Evolutionary conservation across 2,113 vertebrate species (phyloP), one percentile per base, ranked within the genome.

Genomic region (Vicugna pacos): DNA sequence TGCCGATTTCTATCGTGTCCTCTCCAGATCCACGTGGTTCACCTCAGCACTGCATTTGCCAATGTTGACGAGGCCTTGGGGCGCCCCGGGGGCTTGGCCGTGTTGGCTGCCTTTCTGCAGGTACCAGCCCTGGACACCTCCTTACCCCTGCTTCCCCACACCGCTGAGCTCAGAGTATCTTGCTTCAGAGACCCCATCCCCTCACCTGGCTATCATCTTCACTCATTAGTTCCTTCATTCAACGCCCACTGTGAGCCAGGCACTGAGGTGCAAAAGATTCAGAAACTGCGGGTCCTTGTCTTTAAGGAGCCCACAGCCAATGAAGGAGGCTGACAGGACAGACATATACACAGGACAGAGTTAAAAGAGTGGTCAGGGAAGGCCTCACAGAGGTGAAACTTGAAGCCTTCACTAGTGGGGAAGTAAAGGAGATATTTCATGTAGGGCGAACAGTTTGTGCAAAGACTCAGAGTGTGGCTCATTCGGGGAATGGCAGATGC

Each of bases 1-100:
- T 65, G 69, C 52, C 24, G 64, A 24, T 4, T 35, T 30, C 89
- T 67, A 48, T 26, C 26, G 0, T 11, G 82, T 56, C 67, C 70
- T 75, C 76, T 97, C 35, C 96, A 99, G 99, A 98, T 99, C 86
- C 99, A 99, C 0, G 97, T 99, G 79, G 99, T 99, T 75, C 98
- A 99, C 85, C 98, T 98, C 94, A 98, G 98, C 94, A 98, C 98
- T 6, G 98, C 97, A 6, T 99, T 98, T 35, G 26, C 89, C 11
- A 95, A 26, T 79, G 8, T 98, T 4, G 1, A 52, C 0, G 96
- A 98, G 15, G 99, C 99, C 26, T 42, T 97, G 82, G 83, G 56
- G 14, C 91, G 94, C 7, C 91, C 98, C 0, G 99, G 98, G 20
- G 99, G 99, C n/a, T 64, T 99, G 62, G 99, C 99, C 0, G 99